Base-by-base conservation (phyloP, 2,113 vertebrate genomes). In the Cinclus mexicanus region DNA sequence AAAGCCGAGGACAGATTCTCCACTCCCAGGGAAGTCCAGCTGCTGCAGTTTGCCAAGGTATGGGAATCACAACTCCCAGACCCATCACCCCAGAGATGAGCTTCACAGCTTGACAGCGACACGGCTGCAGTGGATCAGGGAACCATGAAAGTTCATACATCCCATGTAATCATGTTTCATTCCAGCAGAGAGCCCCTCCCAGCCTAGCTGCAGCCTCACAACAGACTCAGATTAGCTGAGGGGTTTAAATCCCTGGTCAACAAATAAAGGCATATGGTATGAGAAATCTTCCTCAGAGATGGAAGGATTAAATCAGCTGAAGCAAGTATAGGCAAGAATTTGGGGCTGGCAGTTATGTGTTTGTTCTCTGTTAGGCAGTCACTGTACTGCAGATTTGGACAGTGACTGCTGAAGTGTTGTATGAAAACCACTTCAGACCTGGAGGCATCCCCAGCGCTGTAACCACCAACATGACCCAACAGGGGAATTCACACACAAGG, bases 211-310 rank as follows among this genome's bases (percentile, higher is more conserved):
- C 47, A 77, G 49, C 80, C 56, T 57, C 49, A 68, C 2, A 4
- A 81, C 72, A 93, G 65, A 24, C 56, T 79, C 83, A 89, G 72
- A 86, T 88, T 83, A 93, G 44, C 72, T n/a, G n/a, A 81, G 69
- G 50, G 88, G 31, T 83, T 94, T 90, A 92, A 87, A 83, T 87
- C 49, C 57, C 69, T 57, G 28, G 24, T 50, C 35, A 41, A 67
- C 57, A 95, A 94, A 95, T 75, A 76, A 75, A 94, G n/a, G 72
- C 91, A 93, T 91, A 94, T 90, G 96, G 95, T 56, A 93, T 49
- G 39, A 86, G 56, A 74, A 90, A 89, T 67, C 83, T 94, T 93
- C 55, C 80, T 93, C 39, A 23, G n/a, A 72, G 82, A 28, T 90
- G 17, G n/a, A 55, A 46, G 31, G 41, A 85, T 94, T 94, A 94